phyloP scores from a whole-genome alignment of 2,888 invertebrate species.

The Palloptera scutellata region DNA sequence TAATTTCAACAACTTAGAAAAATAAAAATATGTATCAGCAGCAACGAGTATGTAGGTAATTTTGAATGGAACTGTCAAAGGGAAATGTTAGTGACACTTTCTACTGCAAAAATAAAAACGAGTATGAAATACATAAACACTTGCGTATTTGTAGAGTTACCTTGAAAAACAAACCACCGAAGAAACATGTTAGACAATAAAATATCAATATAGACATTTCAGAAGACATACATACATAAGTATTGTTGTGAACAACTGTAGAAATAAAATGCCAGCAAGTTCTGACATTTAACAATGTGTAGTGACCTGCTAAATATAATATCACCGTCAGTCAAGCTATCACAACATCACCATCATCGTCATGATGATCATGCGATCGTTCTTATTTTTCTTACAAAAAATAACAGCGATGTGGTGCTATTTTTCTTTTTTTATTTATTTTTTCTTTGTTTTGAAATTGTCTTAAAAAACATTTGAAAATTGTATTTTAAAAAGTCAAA shows the following conservation, averaged over 20 bases:
- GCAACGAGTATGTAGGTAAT: slow-evolving; percentile 8
- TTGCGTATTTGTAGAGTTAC: no score
- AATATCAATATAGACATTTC: not conserved
- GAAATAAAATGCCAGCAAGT: slow-evolving; percentile 16
- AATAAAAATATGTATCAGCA: not conserved
- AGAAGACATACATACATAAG: not conserved
- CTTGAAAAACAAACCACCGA: no score
- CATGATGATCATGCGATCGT: not conserved
- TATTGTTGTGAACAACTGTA: slow-evolving; percentile 11
- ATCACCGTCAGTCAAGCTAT: not conserved
- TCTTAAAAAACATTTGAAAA: not conserved
- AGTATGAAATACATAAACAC: no score
- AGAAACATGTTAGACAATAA: no score
- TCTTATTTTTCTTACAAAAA: slow-evolving; percentile 8
- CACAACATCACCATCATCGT: not conserved
- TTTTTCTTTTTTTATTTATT: not conserved
- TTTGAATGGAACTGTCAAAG: slow-evolving; percentile 30
- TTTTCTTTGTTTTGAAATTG: not conserved
- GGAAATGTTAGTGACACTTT: slow-evolving; percentile 22
- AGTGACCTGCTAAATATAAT: slow-evolving; percentile 30
- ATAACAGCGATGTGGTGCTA: not conserved
- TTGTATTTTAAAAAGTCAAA: not conserved
- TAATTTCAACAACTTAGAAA: slow-evolving; percentile 16
- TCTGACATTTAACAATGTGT: slow-evolving; percentile 31
- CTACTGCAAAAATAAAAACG: slow-evolving; percentile 17